These are phyloP conservation scores for Steinernema hermaphroditum DNA, from an alignment of 2,888 invertebrate species.

Conservation along the genomic window DNA sequence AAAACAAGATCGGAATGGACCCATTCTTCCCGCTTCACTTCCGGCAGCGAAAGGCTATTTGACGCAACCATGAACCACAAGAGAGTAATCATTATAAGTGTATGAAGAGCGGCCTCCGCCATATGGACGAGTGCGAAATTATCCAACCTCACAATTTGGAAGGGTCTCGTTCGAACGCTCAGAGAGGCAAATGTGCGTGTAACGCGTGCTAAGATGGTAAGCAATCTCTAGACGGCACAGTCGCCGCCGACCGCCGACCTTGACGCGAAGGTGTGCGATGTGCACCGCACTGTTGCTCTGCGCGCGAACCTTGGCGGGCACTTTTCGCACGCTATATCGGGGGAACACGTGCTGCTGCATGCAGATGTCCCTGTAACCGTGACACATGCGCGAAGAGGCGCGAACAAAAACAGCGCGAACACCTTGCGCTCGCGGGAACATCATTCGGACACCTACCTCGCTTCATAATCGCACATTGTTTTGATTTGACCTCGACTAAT, in stretches of 20 bases:
- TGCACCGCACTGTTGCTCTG: too few relatives aligned
- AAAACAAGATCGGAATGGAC: too few relatives aligned
- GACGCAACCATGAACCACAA: constrained; percentile 16
- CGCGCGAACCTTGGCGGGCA: too few relatives aligned
- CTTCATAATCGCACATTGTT: constrained; percentile 28
- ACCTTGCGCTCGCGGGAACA: not conserved
- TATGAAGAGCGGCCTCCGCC: constrained; percentile 9
- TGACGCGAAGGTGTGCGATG: constrained; percentile 21
- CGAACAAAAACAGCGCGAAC: constrained; percentile 7
- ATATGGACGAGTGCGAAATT: not conserved
- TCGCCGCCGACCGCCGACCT: constrained; percentile 12
- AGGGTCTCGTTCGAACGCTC: not conserved
- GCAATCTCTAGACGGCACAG: not conserved
- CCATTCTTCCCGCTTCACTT: not conserved
- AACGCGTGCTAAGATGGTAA: constrained; percentile 2
- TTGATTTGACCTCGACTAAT: constrained; percentile 31
- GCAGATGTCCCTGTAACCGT: constrained; percentile 21
- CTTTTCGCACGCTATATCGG: too few relatives aligned
- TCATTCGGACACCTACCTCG: constrained; percentile 9
- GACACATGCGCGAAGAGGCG: constrained; percentile 24
- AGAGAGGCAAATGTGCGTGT: not conserved
- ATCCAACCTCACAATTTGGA: not conserved
- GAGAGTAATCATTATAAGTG: constrained; percentile 22
- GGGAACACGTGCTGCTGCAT: too few relatives aligned
- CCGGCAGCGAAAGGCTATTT: not conserved